phyloP scores from a whole-genome alignment of 2,797 vertebrate genomes.

The Sebastes itinus region DNA sequence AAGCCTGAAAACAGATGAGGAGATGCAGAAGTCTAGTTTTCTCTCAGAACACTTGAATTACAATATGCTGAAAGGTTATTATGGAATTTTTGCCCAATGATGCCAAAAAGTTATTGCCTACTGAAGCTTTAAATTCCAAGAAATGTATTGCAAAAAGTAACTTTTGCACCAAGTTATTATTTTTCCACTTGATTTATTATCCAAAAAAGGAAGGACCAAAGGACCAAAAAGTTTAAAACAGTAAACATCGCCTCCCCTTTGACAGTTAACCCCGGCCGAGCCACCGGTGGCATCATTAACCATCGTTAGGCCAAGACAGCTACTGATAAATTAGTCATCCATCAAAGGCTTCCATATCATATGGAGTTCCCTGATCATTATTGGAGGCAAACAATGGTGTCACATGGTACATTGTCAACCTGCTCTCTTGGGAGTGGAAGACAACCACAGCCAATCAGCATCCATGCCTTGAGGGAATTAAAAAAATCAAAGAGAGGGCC shows the following conservation, averaged over 20 bases:
- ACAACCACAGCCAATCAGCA: constrained; percentile 55
- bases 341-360: constrained; percentile 79
- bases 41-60: no score
- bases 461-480: constrained; percentile 18
- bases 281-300: constrained; percentile 71
- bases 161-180: background rate
- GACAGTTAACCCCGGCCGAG: constrained; percentile 37
- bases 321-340: constrained; percentile 81
- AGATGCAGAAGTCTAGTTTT: no score
- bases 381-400: constrained; percentile 73
- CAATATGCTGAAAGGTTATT: no score
- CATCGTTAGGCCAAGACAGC: constrained; percentile 74
- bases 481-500: constrained; percentile 24
- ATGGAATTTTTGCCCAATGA: rapidly evolving
- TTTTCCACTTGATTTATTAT: background rate
- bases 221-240: background rate
- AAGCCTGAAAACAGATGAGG: no score
- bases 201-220: background rate
- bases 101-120: no score
- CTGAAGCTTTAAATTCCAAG: background rate
- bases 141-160: background rate
- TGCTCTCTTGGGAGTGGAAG: constrained; percentile 50
- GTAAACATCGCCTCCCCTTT: constrained; percentile 6
- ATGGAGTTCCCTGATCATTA: constrained; percentile 71
- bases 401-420: constrained; percentile 53